Evolutionary conservation across 2,113 vertebrate genomes (phyloP), one percentile per base, ranked within the genome.

Genomic region (Urocynchramus pylzowi): DNA sequence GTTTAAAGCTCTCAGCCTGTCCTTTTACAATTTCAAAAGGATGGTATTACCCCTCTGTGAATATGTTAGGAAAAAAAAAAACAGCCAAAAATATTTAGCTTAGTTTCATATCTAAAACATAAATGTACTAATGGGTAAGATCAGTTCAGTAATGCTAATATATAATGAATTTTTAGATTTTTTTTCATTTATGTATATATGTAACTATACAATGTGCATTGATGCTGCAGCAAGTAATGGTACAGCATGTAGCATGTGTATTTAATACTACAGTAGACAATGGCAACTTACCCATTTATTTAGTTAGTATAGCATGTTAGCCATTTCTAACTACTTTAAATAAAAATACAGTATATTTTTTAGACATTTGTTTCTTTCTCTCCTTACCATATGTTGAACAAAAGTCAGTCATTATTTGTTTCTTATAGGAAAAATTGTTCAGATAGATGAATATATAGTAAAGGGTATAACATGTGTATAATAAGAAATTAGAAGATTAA

Each of bases 31-130:
- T 71, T 77, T 69, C 26, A 5, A 76, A 70, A 68, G 13, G 7
- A 39, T 1, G 60, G 7, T 35, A 35, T 15, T 52, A 57, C 1
- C 7, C 22, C 5, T 1, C 37, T 69, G 60, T 53, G 18, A 67
- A 23, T 35, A 45, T 24, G 15, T 47, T 23, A 57, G 5, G 7
- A 2, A 20, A 67, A 61, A 75, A 91, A 75, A 49, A 33, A 10
- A 0, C 4, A 75, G 28, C 9, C 81, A 57, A 69, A 56, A 16
- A 0, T 0, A 31, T 54, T 54, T 49, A 44, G 6, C 6, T 71
- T 63, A 15, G 9, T 90, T 92, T 92, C 9, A 31, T 56, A 75
- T 30, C 14, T 67, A 57, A 60, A 41, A 42, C 17, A 33, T 56
- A 67, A 50, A 56, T 19, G 2, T 63, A 52, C 18, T 68, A 75